phyloP scores from a whole-genome alignment of 2,888 invertebrate species.

The Oligia latruncula region DNA sequence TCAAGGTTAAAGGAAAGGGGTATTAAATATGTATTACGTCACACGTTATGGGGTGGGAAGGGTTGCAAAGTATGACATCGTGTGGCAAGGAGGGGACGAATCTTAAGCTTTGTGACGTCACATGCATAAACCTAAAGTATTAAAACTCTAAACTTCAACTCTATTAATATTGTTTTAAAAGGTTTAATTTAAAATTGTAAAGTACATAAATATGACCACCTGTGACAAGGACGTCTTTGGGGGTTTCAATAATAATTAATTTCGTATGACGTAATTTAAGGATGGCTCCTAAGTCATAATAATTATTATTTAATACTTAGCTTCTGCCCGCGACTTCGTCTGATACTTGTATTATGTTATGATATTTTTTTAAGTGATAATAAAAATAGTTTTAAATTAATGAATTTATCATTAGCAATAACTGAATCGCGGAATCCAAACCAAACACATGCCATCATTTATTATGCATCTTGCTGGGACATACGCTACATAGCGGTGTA shows the following conservation, averaged over 20 bases:
- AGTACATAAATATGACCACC: neutral
- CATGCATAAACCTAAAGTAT: too few relatives aligned
- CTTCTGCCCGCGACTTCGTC: too few relatives aligned
- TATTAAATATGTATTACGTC: neutral
- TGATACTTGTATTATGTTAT: too few relatives aligned
- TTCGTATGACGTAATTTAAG: neutral
- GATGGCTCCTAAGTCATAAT: neutral
- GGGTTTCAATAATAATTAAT: neutral
- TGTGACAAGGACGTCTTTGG: neutral
- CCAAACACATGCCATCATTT: neutral
- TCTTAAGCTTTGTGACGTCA: too few relatives aligned
- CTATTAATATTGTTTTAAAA: neutral
- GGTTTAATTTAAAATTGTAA: too few relatives aligned
- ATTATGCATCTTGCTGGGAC: neutral
- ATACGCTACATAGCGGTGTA: conserved; percentile 41
- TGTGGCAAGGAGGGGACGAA: too few relatives aligned
- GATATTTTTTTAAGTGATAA: neutral
- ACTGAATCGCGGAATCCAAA: neutral
- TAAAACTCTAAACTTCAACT: neutral
- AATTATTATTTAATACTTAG: neutral
- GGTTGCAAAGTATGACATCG: neutral
- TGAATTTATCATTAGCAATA: neutral
- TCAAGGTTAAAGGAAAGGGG: neutral
- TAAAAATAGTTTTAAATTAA: too few relatives aligned
- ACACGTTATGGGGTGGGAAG: neutral